A percentile compares a stretch with the other conserved stretches of the same genome.
Conservation (phyloP, 2,113 vertebrate species). For the Euleptes europaea region DNA sequence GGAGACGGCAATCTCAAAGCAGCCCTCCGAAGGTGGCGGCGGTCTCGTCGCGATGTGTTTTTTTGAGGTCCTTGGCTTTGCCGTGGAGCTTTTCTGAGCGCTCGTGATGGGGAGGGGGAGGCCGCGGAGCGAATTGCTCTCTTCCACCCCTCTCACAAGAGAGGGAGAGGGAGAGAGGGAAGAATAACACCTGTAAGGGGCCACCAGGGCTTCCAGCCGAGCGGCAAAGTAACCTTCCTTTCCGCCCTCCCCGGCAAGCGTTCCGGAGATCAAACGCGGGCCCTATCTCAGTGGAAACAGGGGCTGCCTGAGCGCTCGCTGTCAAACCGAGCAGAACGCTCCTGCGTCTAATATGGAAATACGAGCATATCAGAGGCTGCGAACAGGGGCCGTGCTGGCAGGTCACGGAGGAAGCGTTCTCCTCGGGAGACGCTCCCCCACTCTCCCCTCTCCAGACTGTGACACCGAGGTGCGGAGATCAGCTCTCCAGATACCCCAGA, state of each 20-base stretch:
- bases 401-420: conserved; percentile 29
- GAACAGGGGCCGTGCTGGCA: conserved; percentile 36
- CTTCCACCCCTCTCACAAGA: neutral
- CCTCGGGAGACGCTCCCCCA: neutral
- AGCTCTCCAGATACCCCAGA: accelerated
- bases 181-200: conserved; percentile 52
- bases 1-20: neutral
- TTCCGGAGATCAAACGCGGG: conserved; percentile 48
- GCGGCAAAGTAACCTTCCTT: conserved; percentile 34
- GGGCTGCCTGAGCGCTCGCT: conserved; percentile 13
- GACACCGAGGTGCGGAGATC: neutral
- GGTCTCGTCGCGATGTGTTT: neutral
- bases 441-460: neutral
- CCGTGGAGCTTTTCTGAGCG: neutral
- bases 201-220: conserved; percentile 29
- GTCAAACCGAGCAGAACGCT: conserved; percentile 55
- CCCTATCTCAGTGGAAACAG: conserved; percentile 24
- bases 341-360: conserved; percentile 38
- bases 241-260: neutral
- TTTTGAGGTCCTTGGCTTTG: too few relatives aligned
- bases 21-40: neutral
- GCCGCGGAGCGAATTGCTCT: conserved; percentile 35
- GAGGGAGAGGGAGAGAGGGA: neutral
- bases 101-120: neutral
- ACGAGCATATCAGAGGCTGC: conserved; percentile 4